phyloP scores from a whole-genome alignment of 2,888 invertebrate species.

The Panorpa germanica region DNA sequence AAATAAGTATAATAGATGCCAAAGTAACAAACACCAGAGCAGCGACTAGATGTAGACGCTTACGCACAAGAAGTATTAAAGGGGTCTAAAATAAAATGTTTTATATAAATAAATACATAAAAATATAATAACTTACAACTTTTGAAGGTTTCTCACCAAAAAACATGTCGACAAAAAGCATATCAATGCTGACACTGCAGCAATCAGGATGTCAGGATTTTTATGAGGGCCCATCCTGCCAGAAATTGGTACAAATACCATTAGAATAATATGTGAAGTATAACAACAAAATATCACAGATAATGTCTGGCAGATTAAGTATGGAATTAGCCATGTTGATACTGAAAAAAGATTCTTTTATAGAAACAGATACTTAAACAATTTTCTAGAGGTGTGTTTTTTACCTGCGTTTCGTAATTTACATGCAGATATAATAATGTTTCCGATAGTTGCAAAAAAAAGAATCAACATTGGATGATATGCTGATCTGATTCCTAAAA shows the following conservation, averaged over 20 bases:
- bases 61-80: conserved; percentile 20
- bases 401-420: conserved; percentile 19
- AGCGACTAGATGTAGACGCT: conserved; percentile 20
- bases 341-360: conserved; percentile 10
- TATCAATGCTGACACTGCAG: conserved; percentile 22
- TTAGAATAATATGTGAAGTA: conserved; percentile 26
- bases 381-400: background rate
- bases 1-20: conserved; percentile 20
- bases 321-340: conserved; percentile 21
- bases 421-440: conserved; percentile 20
- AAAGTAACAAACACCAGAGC: conserved; percentile 18
- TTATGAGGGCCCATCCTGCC: conserved; percentile 30
- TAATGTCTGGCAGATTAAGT: conserved; percentile 22
- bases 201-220: conserved; percentile 35
- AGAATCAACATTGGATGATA: conserved; percentile 21
- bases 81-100: conserved; percentile 18
- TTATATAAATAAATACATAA: background rate
- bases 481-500: conserved; percentile 19
- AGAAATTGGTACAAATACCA: conserved; percentile 38
- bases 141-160: conserved; percentile 16
- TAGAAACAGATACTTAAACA: conserved; percentile 9
- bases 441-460: conserved; percentile 19
- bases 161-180: conserved; percentile 21
- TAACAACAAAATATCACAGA: conserved; percentile 28
- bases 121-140: conserved; percentile 8